Evolutionary conservation across 2,888 invertebrate species (phyloP), one percentile per base, ranked within the genome.

Genomic region (Idaea straminata): DNA sequence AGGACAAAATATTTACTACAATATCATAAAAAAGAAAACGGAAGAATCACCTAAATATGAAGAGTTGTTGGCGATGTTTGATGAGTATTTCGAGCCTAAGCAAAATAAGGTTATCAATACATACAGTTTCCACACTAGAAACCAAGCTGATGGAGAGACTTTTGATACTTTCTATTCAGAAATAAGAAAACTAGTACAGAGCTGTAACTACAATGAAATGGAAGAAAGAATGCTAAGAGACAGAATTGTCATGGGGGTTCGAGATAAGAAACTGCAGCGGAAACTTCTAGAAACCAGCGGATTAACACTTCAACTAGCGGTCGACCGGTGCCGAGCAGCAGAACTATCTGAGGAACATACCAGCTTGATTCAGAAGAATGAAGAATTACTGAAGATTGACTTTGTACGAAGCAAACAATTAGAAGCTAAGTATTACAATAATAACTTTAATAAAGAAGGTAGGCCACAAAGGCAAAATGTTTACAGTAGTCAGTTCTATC

Each of bases 151-250:
- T 0, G 73, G 74, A 0, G 77, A 75, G 63, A 66, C 61, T 5
- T 72, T 75, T 10, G 64, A 72, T 16, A 64, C 74, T 57, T 77
- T 75, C n/a, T 72, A 75, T 4, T 73, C 74, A 5, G 72, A 72
- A 0, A 63, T 76, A 15, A 69, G 63, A 59, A 34, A 74, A 3
- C 58, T 75, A 1, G 72, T 70, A 65, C 69, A 72, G 61, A 10
- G 16, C 0, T 74, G 76, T 60, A 71, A 72, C 16, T 72, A 73
- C 16, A 61, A 66, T n/a, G 16, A 59, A 5, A 64, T 73, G 13
- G 66, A 69, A 34, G 72, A 70, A 5, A 64, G 68, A 15, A 59
- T 75, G 15, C 60, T 73, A 13, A 62, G 68, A 0, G 72, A 75
- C 57, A 65, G 69, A 34, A 71, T 75, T 3, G 73, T 68, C 61